phyloP scores from a whole-genome alignment of 2,797 vertebrate genomes.

The Benthosema pterotum region DNA sequence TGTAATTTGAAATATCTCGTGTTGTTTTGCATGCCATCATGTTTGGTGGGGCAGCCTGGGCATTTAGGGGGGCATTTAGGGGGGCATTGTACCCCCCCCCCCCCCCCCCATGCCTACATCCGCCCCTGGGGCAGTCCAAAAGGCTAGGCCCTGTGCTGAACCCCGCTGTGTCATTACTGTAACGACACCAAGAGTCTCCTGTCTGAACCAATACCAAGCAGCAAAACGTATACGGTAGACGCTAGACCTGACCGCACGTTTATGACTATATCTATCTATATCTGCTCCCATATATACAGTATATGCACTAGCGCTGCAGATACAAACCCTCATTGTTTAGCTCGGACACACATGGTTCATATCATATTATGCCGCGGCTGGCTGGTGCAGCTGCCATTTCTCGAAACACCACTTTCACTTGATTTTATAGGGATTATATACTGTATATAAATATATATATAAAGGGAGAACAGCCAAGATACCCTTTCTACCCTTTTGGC shows the following conservation, averaged over 20 bases:
- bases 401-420: conserved; percentile 42
- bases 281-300: conserved; percentile 51
- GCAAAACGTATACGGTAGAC: no score
- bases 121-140: conserved; percentile 50
- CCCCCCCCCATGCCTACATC: no score
- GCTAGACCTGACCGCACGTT: conserved; percentile 25
- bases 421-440: conserved; percentile 43
- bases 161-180: conserved; percentile 12
- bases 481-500: conserved; percentile 49
- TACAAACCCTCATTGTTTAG: conserved; percentile 39
- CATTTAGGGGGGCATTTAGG: no score
- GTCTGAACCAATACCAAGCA: conserved; percentile 30
- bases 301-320: conserved; percentile 46
- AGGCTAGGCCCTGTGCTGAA: conserved; percentile 45
- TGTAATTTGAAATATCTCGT: no score
- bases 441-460: no score
- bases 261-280: conserved; percentile 37
- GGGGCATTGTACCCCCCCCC: no score
- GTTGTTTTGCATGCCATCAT: no score
- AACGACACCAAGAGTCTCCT: conserved; percentile 35
- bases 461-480: conserved; percentile 39
- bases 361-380: conserved; percentile 41
- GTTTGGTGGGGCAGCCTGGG: no score
- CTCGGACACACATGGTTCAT: conserved; percentile 58
- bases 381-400: conserved; percentile 54